Evolutionary conservation across 2,888 invertebrate genomes (phyloP).

Genomic region (Eilema depressum): DNA sequence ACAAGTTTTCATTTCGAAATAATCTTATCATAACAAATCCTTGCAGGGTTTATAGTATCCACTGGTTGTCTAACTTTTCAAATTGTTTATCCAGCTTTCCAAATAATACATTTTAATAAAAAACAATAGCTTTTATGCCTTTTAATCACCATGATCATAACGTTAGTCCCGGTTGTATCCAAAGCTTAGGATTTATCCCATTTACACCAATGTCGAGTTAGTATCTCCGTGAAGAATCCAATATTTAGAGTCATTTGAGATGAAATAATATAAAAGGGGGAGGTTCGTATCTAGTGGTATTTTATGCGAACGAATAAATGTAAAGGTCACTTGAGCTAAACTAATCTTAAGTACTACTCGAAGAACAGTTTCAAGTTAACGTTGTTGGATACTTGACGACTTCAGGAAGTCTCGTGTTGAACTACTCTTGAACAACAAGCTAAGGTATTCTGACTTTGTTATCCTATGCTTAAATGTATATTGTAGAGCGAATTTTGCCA

Average conservation of each 20-base stretch:
- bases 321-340: not conserved
- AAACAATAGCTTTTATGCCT: too few species aligned
- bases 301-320: not conserved
- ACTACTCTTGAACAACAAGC: not conserved
- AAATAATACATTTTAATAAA: too few species aligned
- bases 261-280: not conserved
- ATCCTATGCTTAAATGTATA: not conserved
- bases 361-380: not conserved
- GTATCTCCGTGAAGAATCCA: too few species aligned
- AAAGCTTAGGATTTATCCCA: not conserved
- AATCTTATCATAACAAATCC: not conserved
- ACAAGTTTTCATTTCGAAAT: constrained; percentile 1
- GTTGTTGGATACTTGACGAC: not conserved
- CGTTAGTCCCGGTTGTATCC: not conserved
- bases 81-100: too few species aligned
- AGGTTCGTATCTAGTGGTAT: not conserved
- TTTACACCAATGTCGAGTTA: not conserved
- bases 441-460: not conserved
- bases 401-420: not conserved
- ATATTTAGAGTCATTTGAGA: not conserved
- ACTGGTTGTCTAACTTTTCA: too few species aligned
- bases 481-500: too few species aligned
- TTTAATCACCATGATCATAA: too few species aligned
- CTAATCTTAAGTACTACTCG: not conserved
- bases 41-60: not conserved